These are phyloP conservation scores for Pangasianodon hypophthalmus DNA, from an alignment of 2,113 vertebrate genomes.

Conservation along the genomic window DNA sequence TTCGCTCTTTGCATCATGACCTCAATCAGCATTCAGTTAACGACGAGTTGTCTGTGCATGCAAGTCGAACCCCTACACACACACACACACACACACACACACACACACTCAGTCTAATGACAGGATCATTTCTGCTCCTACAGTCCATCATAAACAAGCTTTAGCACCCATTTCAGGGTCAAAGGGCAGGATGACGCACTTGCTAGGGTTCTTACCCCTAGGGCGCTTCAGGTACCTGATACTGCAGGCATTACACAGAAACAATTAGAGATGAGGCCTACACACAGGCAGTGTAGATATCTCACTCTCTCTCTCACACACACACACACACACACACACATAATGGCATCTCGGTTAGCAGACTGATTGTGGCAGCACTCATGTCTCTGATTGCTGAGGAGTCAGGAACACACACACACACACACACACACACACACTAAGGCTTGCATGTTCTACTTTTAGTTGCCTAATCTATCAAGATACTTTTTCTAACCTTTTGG, in stretches of 20 bases:
- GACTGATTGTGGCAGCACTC: slow-evolving; percentile 8
- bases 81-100: slow-evolving; percentile 25
- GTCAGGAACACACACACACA: background rate
- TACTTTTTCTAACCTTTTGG: background rate
- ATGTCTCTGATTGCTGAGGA: slow-evolving; percentile 13
- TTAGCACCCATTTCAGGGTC: slow-evolving; percentile 45
- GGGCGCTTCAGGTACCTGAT: slow-evolving; percentile 27
- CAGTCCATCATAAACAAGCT: slow-evolving; percentile 47
- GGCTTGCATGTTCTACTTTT: background rate
- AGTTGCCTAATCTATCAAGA: background rate
- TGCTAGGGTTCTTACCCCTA: background rate
- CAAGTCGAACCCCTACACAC: background rate
- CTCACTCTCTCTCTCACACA: background rate
- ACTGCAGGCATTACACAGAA: slow-evolving; percentile 30
- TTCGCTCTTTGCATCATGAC: slow-evolving; percentile 7
- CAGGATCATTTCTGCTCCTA: slow-evolving; percentile 40
- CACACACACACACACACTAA: background rate
- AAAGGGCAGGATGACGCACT: slow-evolving; percentile 17
- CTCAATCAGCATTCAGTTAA: background rate
- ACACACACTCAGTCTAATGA: slow-evolving; percentile 33
- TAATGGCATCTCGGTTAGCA: slow-evolving; percentile 10
- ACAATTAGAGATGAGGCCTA: slow-evolving; percentile 31
- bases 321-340: slow-evolving; percentile 19
- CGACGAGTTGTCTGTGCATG: background rate
- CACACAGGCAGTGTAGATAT: background rate